A percentile compares a stretch with the other conserved stretches of the same genome.
Conservation (phyloP, 2,797 vertebrate species). For the Molossus molossus region DNA sequence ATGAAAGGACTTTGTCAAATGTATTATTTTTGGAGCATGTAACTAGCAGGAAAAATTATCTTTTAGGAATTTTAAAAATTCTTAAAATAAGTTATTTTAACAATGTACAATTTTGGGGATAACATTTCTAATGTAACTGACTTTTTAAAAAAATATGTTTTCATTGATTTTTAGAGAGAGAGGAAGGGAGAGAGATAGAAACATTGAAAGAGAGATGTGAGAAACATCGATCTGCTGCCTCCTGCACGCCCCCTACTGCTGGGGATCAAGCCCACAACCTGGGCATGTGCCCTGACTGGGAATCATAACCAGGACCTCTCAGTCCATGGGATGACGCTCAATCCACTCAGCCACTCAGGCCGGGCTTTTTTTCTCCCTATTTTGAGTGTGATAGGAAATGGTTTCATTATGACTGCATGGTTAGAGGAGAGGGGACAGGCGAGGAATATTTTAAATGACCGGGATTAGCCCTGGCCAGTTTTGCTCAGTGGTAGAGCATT, state of each 20-base stretch:
- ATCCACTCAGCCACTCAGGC: not conserved
- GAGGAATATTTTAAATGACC: not conserved
- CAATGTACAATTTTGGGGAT: slow-evolving; percentile 4
- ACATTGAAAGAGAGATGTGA: not conserved
- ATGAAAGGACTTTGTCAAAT: not conserved
- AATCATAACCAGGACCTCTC: not conserved
- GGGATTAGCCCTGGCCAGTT: not conserved
- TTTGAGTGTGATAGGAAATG: slow-evolving; percentile 38
- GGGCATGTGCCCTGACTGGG: not conserved
- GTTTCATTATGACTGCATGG: slow-evolving; percentile 7
- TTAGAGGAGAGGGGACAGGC: not conserved
- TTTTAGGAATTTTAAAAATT: slow-evolving; percentile 22
- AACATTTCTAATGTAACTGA: slow-evolving; percentile 52
- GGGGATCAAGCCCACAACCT: not conserved
- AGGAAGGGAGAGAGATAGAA: not conserved
- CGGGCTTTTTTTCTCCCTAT: not conserved
- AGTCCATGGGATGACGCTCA: not conserved
- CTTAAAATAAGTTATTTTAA: not conserved
- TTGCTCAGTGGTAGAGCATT: no score
- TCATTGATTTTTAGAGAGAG: not conserved
- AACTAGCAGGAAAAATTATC: not conserved
- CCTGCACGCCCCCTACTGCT: no score
- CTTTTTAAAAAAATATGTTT: not conserved
- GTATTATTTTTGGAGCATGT: not conserved
- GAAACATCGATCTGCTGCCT: not conserved